Evolutionary conservation across 2,113 vertebrate genomes (phyloP).

Genomic region (Triplophysa dalaica): DNA sequence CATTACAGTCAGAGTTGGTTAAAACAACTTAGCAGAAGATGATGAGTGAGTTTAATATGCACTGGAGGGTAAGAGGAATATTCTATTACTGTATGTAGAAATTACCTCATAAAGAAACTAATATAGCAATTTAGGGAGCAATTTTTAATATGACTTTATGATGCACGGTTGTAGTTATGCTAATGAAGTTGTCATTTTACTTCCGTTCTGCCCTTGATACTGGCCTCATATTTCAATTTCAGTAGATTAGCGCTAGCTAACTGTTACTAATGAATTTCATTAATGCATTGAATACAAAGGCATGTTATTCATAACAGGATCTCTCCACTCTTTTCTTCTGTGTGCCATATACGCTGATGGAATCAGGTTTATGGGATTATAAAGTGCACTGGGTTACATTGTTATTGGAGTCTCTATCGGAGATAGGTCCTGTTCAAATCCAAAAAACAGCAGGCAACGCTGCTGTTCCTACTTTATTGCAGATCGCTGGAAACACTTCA

Average conservation of each 20-base stretch:
- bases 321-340: conserved; percentile 23
- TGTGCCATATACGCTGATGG: conserved; percentile 53
- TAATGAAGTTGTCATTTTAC: conserved; percentile 99
- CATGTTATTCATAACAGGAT: conserved; percentile 46
- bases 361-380: conserved; percentile 55
- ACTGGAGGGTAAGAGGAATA: conserved; percentile 98
- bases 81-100: conserved; percentile 98
- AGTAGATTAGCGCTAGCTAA: conserved; percentile 79
- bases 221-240: conserved; percentile 88
- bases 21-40: conserved; percentile 93
- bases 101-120: conserved; percentile 99
- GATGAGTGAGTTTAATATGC: conserved; percentile 99
- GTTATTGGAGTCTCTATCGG: conserved; percentile 49
- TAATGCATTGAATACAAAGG: conserved; percentile 67
- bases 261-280: conserved; percentile 81
- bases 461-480: conserved; percentile 48
- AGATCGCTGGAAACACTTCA: conserved; percentile 44
- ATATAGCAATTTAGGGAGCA: conserved; percentile 96
- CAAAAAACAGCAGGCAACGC: conserved; percentile 55
- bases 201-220: conserved; percentile 93
- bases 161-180: conserved; percentile 96
- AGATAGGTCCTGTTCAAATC: conserved; percentile 49
- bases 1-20: conserved; percentile 80
- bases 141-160: conserved; percentile 99
- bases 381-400: conserved; percentile 51